phyloP scores from a whole-genome alignment of 2,797 vertebrate species.

The Falco concolor region DNA sequence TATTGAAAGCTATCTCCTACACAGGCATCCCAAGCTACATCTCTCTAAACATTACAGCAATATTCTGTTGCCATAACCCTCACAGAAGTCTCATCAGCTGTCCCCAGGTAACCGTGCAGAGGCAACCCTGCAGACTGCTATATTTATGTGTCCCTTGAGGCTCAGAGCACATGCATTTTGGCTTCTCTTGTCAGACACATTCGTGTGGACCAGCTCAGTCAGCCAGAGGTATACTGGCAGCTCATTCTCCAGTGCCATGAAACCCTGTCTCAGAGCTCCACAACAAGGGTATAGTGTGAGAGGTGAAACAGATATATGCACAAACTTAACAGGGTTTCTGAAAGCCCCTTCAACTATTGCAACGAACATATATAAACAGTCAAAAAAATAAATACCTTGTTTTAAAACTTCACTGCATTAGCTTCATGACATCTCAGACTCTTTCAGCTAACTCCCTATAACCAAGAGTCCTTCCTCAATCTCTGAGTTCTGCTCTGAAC shows the following conservation, averaged over 20 bases:
- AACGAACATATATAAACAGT: background rate
- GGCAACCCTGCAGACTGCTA: background rate
- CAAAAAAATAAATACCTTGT: background rate
- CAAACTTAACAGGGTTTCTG: background rate
- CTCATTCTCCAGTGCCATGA: background rate
- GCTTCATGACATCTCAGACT: background rate
- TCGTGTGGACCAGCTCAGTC: background rate
- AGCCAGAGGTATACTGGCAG: background rate
- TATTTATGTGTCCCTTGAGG: background rate
- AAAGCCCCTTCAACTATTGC: background rate
- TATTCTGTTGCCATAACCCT: background rate
- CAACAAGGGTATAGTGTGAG: background rate
- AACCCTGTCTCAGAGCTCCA: background rate
- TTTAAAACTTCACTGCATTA: background rate
- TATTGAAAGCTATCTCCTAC: background rate
- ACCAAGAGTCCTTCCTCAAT: background rate
- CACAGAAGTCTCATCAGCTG: background rate
- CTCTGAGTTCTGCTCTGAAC: background rate
- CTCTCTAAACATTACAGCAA: background rate
- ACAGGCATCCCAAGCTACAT: background rate
- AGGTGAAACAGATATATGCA: background rate
- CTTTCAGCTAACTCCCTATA: background rate
- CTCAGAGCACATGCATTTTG: background rate
- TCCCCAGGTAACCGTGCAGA: background rate
- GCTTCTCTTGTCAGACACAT: accelerated